Base-by-base conservation (phyloP, 1,140 invertebrate species). In the Drosophila oshimai region DNA sequence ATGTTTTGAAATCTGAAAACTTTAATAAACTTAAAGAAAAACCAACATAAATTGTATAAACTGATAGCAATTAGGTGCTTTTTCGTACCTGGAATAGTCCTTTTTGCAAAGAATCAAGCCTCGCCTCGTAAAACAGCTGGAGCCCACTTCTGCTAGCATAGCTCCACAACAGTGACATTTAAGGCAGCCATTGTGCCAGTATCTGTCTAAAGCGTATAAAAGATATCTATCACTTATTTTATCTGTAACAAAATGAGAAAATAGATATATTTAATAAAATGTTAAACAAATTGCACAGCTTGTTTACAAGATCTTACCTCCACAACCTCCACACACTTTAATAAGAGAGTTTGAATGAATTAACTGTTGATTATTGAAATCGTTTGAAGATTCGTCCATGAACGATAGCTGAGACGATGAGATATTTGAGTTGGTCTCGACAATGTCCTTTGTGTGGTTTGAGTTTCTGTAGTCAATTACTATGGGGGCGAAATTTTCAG, bases 91-190 rank as follows among this genome's bases (percentile, higher is more conserved):
- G 90, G 96, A 94, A 92, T 98, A 98, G 92, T 98, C 97, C 91
- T 94, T 95, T 94, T 96, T 96, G 94, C 97, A 98, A 74, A 98
- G 93, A 89, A 98, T 97, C 95, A 98, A 97, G 75, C 96, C 96
- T 47, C 95, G 94, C 92, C 96, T 97, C 83, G 96, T 96, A 92
- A 96, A 98, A 92, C 97, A 98, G 68, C 96, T 96, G 36, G 94
- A 93, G 34, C 97, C 97, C 87, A 98, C 95, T 84, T 98, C 97
- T 57, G 96, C 96, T 58, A 98, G 93, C 86, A 95, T 94, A 53
- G 95, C 95, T 49, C 94, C 94, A 92, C 97, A 98, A 91, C 94
- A 96, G 72, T 96, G 94, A 92, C 97, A 98, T 92, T 98, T 98
- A 76, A 98, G 94, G 92, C 97, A 98, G 68, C 94, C 94, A 92